Evolutionary conservation across 1,140 invertebrate genomes (phyloP).

Genomic region (Dendrolimus punctatus): DNA sequence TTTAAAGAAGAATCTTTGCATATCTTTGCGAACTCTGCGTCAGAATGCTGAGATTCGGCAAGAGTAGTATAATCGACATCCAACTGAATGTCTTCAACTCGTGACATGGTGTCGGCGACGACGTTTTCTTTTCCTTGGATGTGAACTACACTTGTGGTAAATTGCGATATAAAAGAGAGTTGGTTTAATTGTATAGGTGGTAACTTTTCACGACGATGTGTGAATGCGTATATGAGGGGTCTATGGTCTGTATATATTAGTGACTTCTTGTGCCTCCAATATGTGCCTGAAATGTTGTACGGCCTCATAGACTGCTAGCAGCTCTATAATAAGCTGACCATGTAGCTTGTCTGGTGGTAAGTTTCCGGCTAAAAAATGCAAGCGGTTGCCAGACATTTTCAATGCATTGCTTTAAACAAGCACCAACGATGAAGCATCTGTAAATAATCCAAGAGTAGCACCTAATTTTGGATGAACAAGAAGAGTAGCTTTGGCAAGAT

Average conservation of each 20-base stretch:
- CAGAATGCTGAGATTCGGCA: neutral
- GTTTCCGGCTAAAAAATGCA: neutral
- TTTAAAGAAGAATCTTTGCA: neutral
- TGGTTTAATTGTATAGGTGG: neutral
- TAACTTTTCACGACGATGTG: neutral
- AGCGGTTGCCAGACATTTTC: neutral
- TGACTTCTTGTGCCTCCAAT: neutral
- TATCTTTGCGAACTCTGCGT: neutral
- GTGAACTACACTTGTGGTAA: neutral
- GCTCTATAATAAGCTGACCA: neutral
- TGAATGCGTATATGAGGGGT: neutral
- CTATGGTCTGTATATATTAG: neutral
- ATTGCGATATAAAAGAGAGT: neutral
- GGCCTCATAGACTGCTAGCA: neutral
- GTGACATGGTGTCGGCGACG: neutral
- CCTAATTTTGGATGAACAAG: neutral
- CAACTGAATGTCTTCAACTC: neutral
- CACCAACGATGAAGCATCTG: conserved; percentile 1
- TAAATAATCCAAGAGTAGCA: neutral
- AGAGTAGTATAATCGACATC: neutral
- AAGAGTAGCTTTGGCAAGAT: neutral
- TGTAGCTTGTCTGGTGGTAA: neutral
- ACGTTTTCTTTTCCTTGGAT: neutral
- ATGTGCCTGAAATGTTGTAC: neutral
- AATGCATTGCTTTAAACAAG: neutral